Evolutionary conservation across 2,797 vertebrate species (phyloP), one percentile per base, ranked within the genome.

Genomic region (Parauchenoglanis punctatus): DNA sequence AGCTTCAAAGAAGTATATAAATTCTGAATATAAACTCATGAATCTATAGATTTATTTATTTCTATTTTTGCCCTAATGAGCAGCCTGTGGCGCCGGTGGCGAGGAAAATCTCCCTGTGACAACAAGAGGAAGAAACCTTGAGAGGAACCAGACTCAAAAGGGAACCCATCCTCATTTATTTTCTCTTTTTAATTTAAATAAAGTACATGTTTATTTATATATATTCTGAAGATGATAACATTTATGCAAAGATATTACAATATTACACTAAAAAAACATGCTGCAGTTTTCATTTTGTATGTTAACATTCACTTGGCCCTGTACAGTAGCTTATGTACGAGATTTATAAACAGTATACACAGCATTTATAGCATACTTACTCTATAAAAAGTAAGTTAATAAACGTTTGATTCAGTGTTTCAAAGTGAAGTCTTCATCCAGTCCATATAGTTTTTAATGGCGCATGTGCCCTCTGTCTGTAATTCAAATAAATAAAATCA

Each of bases 281-380:
- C 40, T 75, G 12, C 46, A 76, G 44, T 76, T 25, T 76, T 76
- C 1, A n/a, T 49, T 49, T 49, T 7, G 44, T 12, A 25, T 25
- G 44, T 20, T 56, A 80, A 80, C 76, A 80, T 59, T 40, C 17
- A 35, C 54, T 58, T 7, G 0, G 52, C 68, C 63, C 46, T 68
- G 76, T 80, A 80, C 76, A 80, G 77, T 56, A 81, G 85, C 77
- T 81, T 49, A 31, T 46, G 7, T 59, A 81, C 0, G 6, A 76
- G 40, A n/a, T 44, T 58, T 81, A 70, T 78, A 59, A 35, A 59
- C 56, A 52, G 25, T 28, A 31, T 61, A 70, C 40, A 61, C 52
- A 59, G 25, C 12, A 31, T 40, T 73, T 86, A 61, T 59, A 44
- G 72, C 49, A 80, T 6, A 72, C 31, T 13, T 31, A 81, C 78